These are phyloP conservation scores for Geopemphigus sp. DNA, from an alignment of 1,140 invertebrate species.

Conservation along the genomic window DNA sequence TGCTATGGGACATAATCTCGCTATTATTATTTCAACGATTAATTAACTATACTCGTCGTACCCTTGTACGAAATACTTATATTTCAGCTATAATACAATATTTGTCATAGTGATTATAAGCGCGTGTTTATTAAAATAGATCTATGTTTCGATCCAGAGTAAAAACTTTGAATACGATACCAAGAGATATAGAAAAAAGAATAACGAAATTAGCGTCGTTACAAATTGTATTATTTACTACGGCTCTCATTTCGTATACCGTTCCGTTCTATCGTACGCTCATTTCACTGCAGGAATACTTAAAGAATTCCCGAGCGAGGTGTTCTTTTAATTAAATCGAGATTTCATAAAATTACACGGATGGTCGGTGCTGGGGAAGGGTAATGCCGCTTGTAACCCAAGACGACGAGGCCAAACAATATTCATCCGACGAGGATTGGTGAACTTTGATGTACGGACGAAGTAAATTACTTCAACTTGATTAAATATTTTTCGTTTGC, in stretches of 20 bases:
- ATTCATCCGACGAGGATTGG: conserved; percentile 32
- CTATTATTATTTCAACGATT: too few species aligned
- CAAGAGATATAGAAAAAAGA: too few species aligned
- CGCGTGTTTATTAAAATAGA: too few species aligned
- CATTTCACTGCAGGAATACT: conserved; percentile 18
- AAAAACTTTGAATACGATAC: too few species aligned
- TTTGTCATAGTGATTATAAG: too few species aligned
- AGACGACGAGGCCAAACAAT: conserved; percentile 6
- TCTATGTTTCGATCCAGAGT: too few species aligned
- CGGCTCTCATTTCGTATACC: background rate
- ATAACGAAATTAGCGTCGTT: background rate
- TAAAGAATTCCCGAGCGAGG: conserved; percentile 39
- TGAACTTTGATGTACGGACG: conserved; percentile 21
- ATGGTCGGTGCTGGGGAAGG: background rate
- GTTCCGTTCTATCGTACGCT: background rate
- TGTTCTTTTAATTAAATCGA: conserved; percentile 49
- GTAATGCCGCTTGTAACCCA: conserved; percentile 11
- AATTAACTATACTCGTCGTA: too few species aligned
- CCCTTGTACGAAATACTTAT: too few species aligned
- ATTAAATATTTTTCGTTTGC: conserved; percentile 46
- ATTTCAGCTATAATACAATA: too few species aligned
- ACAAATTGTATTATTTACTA: conserved; percentile 21
- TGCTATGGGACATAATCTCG: too few species aligned
- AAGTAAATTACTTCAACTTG: conserved; percentile 29
- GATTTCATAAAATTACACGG: conserved; percentile 14